Base-by-base conservation (phyloP, 2,113 vertebrate genomes). In the Sylvia atricapilla region DNA sequence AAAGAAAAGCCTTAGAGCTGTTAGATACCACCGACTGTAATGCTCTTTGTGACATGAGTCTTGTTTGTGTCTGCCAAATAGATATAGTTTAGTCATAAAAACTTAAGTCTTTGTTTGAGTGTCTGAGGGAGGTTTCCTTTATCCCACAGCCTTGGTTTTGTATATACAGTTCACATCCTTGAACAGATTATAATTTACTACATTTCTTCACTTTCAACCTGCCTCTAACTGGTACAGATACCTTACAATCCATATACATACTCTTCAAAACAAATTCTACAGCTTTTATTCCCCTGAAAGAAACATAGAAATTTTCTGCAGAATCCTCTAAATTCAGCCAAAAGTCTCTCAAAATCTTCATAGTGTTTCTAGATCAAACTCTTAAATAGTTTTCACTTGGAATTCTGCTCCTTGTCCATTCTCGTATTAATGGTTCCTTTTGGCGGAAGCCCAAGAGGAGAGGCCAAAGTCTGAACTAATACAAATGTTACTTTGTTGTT, bases 161-260 rank as follows among this genome's bases (percentile, higher is more conserved):
- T 53, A 8, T 59, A 30, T 10, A 6, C 5, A 90, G 20, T 9
- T 77, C 28, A 75, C 21, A 64, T 70, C 37, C 52, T 91, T 70
- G 47, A 72, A 56, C 60, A 89, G 3, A n/a, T 27, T 78, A 37
- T 10, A 44, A 25, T 46, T 79, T 73, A 39, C 23, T 63, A 35
- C 21, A 23, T 59, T 67, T 89, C 2, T 60, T 72, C 39, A 43
- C 16, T 69, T 76, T 27, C 75, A 62, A 3, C 39, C 91, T 90
- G 35, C 16, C 5, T 81, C 16, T 59, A 39, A 50, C 43, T 92
- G 21, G 10, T 67, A 27, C 33, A 74, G 39, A 50, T 74, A 70
- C 14, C 14, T 75, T 62, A 23, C 30, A 87, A 53, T 52, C 35
- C 2, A 4, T 0, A 0, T 13, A 9, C 2, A 10, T n/a, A 17